Conservation (phyloP, 2,888 invertebrate genomes). For the Leptinotarsa juncta region DNA sequence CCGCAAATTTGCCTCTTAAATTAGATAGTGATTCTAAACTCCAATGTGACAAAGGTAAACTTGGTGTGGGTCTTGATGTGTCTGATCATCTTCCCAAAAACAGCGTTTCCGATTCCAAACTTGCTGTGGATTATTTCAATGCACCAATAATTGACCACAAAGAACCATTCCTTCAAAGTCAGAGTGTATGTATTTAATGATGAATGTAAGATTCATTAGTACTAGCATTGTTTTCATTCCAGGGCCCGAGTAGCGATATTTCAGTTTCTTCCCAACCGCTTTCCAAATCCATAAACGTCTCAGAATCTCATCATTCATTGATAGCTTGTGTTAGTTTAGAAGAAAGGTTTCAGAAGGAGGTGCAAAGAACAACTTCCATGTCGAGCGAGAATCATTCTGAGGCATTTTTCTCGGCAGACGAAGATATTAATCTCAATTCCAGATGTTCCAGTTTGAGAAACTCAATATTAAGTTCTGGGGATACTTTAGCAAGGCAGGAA, state of each 20-base stretch:
- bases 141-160: slow-evolving; percentile 56
- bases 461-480: slow-evolving; percentile 70
- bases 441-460: slow-evolving; percentile 77
- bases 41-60: slow-evolving; percentile 68
- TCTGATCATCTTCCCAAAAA: slow-evolving; percentile 76
- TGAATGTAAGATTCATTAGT: neutral
- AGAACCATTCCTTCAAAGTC: slow-evolving; percentile 39
- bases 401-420: slow-evolving; percentile 93
- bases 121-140: slow-evolving; percentile 81
- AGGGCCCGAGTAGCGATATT: slow-evolving; percentile 53
- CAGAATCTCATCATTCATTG: slow-evolving; percentile 77
- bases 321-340: slow-evolving; percentile 72
- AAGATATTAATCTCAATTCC: slow-evolving; percentile 79
- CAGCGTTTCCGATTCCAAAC: slow-evolving; percentile 86
- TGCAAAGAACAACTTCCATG: slow-evolving; percentile 86
- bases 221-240: slow-evolving; percentile 38
- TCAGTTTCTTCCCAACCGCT: slow-evolving; percentile 65
- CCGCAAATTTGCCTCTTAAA: slow-evolving; percentile 67
- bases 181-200: slow-evolving; percentile 45
- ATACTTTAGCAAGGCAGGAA: slow-evolving; percentile 61
- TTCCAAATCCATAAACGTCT: slow-evolving; percentile 70
- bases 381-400: slow-evolving; percentile 92
- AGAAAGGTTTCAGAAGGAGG: slow-evolving; percentile 72
- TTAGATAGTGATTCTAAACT: slow-evolving; percentile 79
- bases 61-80: slow-evolving; percentile 64